Evolutionary conservation across 2,888 invertebrate genomes (phyloP), one percentile per base, ranked within the genome.

Genomic region (Ophion costatus): DNA sequence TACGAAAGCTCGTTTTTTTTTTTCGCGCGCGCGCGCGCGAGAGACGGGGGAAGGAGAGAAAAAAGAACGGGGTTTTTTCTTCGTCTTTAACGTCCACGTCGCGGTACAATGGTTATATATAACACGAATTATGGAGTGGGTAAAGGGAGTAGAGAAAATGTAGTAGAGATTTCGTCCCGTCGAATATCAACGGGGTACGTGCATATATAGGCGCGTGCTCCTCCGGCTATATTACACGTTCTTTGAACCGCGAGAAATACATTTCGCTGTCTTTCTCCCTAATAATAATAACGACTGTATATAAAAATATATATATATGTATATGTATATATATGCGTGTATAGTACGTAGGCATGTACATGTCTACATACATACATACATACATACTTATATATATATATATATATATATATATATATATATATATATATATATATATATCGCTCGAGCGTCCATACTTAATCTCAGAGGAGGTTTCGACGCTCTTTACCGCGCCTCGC

Each of bases 381-480:
- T n/a, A n/a, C n/a, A n/a, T n/a, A n/a, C n/a, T n/a, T 17, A 59
- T 29, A 29, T 51, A 51, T 22, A 42, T 42, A 73, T 61, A 57
- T 38, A 61, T 75, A 74, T 29, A 42, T 77, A 63, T 70, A 66
- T 74, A 57, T 67, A 17, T n/a, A 14, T 17, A 59, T 29, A 29
- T 51, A 51, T 22, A 42, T 42, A 73, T 61, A 57, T 38, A 61
- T 75, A 74, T 29, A 42, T 77, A 63, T 70, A 66, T 74, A 57
- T 67, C 80, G 82, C 85, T 82, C 78, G 83, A 84, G 83, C 84
- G 87, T 84, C 88, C 90, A 91, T 90, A 86, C 88, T 89, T 90
- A 91, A 93, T 92, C 93, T 93, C 93, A 93, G 93, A 93, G 93
- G 93, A 93, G 93, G 93, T 93, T 88, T 90, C 84, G 86, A 81